Evolutionary conservation across 2,113 vertebrate species (phyloP), one percentile per base, ranked within the genome.

Genomic region (Crotophaga sulcirostris): DNA sequence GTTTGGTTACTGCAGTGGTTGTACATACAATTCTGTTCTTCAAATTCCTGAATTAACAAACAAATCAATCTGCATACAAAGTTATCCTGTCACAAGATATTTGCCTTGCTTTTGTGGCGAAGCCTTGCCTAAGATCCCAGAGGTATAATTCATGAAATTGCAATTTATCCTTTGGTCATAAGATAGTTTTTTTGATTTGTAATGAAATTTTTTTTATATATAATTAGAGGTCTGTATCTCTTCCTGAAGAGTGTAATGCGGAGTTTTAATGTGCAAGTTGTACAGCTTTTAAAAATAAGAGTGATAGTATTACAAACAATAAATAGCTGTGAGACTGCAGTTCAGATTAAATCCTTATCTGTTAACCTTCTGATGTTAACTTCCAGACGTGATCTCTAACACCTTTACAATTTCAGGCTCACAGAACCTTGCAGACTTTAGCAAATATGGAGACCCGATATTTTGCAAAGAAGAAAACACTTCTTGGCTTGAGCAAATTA

Each of bases 381-480:
- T 74, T 67, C 26, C 10, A 31, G 44, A 83, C 40, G 26, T 52
- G 42, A n/a, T 80, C 62, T 49, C 31, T 51, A 47, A 20, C 6
- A 5, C 69, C 10, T 63, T 45, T 42, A 16, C 73, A 36, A 84
- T 70, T 83, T 26, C 97, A 99, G 99, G 99, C 99, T 77, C 98
- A 99, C 94, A 95, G 93, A 86, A 99, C 99, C 0, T 97, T 99
- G 70, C 98, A 98, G 90, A 98, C 96, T 75, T 98, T 99, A 95
- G 99, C 99, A 94, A 98, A 99, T 91, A 85, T 26, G 47, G 99
- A 99, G 97, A 98, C 98, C 0, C 98, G 98, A 1, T 99, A 99
- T 97, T 99, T 99, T 97, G 98, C 98, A 55, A 99, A 99, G 96
- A 99, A 99, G 95, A 99, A 99, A 97, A 99, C 99, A 1, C 98